Evolutionary conservation across 2,113 vertebrate species (phyloP), one percentile per base, ranked within the genome.

Genomic region (Piprites chloris): DNA sequence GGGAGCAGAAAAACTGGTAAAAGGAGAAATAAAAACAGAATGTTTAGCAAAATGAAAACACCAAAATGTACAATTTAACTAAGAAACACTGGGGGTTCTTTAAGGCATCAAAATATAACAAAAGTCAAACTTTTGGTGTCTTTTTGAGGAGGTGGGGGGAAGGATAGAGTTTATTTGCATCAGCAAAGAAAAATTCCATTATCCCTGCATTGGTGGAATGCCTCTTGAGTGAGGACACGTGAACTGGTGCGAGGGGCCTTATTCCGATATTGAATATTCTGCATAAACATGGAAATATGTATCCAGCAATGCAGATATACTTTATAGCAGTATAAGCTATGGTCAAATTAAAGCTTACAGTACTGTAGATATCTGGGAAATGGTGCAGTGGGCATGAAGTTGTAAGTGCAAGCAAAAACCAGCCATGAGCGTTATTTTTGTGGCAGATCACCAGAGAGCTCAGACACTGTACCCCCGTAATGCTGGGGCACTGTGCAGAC

Each of bases 91-190:
- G 42, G 69, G 49, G 11, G 27, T 62, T 68, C 41, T 76, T 85
- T 67, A 42, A 69, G 41, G 26, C 17, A 62, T 65, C 44, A 37
- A 83, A 75, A 18, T 35, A 62, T 12, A 12, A 61, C 11, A 91
- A 71, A 85, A 19, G 21, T 42, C 20, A 35, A n/a, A 65, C 21
- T 15, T 39, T 11, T 24, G 9, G 5, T 11, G 21, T 4, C 16
- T 32, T 21, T 52, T 27, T 17, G 3, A 18, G 14, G 11, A 8
- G 4, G 13, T 0, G 2, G 3, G 11, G 8, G 4, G 5, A 13
- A 16, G 2, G 3, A 4, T 21, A 71, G 62, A 49, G 23, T 72
- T 81, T 50, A 39, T 67, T 75, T 62, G 19, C 28, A 67, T 33
- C 62, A 79, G 35, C 33, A 68, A 88, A 41, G 13, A 10, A 69